These are phyloP conservation scores for Halichoeres trimaculatus DNA, from an alignment of 2,113 vertebrate species.

Conservation along the genomic window DNA sequence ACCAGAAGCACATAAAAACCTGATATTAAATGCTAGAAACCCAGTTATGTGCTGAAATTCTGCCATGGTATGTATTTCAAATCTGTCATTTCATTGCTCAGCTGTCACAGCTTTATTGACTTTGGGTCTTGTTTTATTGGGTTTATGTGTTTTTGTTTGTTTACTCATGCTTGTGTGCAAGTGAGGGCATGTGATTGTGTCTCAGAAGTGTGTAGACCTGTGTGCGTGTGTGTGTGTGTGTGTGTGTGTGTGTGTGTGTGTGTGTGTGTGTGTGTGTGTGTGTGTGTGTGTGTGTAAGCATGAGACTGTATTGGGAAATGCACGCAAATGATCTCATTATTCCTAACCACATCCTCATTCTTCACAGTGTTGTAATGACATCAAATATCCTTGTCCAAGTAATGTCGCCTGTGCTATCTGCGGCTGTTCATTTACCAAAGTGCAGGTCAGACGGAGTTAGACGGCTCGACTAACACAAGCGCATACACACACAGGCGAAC, in stretches of 20 bases:
- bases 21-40: constrained; percentile 22
- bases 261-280: too few species aligned
- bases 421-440: constrained; percentile 64
- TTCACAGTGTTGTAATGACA: constrained; percentile 43
- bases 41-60: constrained; percentile 27
- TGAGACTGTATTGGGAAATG: neutral
- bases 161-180: constrained; percentile 11
- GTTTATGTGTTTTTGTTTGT: constrained; percentile 31
- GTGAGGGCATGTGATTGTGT: neutral
- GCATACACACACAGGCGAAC: constrained; percentile 25
- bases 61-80: constrained; percentile 25
- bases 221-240: too few species aligned
- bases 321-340: constrained; percentile 29
- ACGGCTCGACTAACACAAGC: constrained; percentile 36
- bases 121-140: constrained; percentile 25
- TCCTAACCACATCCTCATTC: constrained; percentile 58
- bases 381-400: constrained; percentile 27
- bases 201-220: neutral
- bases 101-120: constrained; percentile 42
- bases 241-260: too few species aligned
- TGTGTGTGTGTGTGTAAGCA: neutral
- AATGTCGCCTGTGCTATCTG: constrained; percentile 34
- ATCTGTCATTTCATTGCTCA: constrained; percentile 42
- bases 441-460: constrained; percentile 43
- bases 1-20: constrained; percentile 13